These are phyloP conservation scores for Sesamia nonagrioides DNA, from an alignment of 1,140 invertebrate species.

Conservation along the genomic window DNA sequence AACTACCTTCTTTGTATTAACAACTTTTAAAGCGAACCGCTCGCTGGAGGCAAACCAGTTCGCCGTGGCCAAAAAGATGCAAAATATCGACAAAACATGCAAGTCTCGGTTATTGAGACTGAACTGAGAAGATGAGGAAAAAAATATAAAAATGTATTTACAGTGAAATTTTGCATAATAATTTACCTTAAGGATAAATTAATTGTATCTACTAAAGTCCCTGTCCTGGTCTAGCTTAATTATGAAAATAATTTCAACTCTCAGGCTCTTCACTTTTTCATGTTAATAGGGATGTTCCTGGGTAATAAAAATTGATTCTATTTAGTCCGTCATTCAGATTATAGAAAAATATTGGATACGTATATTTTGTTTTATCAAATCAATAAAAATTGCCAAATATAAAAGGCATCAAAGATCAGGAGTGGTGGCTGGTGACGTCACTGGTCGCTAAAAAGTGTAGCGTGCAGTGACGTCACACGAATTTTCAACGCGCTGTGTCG, in stretches of 20 bases:
- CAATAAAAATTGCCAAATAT: too few relatives aligned
- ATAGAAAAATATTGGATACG: too few relatives aligned
- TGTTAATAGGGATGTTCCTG: too few relatives aligned
- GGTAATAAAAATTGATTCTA: too few relatives aligned
- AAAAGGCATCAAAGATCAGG: too few relatives aligned
- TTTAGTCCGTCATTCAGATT: too few relatives aligned
- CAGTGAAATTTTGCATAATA: constrained; percentile 2
- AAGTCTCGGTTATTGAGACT: neutral
- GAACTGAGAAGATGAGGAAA: constrained; percentile 28
- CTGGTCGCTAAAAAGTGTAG: too few relatives aligned
- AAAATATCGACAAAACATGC: constrained; percentile 7
- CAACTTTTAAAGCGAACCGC: constrained; percentile 5
- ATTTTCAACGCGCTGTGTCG: too few relatives aligned
- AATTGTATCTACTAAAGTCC: neutral
- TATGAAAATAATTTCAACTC: neutral
- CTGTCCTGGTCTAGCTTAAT: neutral
- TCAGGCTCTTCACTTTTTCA: neutral
- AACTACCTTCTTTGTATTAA: constrained; percentile 45
- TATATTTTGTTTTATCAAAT: too few relatives aligned
- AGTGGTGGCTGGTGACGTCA: too few relatives aligned
- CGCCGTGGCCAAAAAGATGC: constrained; percentile 30
- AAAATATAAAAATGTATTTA: neutral
- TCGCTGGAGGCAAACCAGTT: constrained; percentile 33
- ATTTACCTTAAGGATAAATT: constrained; percentile 11
- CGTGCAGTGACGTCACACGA: too few relatives aligned